Evolutionary conservation across 2,888 invertebrate species (phyloP), one percentile per base, ranked within the genome.

Genomic region (Galeruca laticollis): DNA sequence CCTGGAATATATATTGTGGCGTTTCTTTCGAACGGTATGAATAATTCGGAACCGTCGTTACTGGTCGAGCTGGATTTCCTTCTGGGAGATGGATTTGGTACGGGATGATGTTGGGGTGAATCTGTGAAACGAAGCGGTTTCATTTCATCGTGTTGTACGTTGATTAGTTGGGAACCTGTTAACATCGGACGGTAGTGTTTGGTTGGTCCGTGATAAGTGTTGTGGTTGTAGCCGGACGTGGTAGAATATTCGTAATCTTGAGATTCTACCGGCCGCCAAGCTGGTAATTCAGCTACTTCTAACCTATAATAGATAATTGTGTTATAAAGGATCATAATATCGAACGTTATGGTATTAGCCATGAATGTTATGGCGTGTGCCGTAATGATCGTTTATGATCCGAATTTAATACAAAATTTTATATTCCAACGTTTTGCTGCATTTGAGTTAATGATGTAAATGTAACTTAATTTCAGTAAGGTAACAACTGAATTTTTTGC

Each of bases 161-260:
- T 82, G 64, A 87, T 81, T 31, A 87, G 79, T 76, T 89, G 88
- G 0, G 87, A 87, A 2, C 87, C 88, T 0, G 89, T 88, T 76
- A 90, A 86, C 70, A 89, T 87, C 4, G 92, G 90, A 8, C 94
- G 88, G 79, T 90, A 89, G 81, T 94, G 94, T 72, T 92, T 87
- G 6, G 93, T 90, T 54, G 94, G 94, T 0, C 95, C 97, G 85
- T 96, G 97, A 87, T 96, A 97, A 1, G 96, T 96, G 86, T 96
- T 94, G 84, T 95, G 95, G 49, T 90, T 90, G 83, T 91, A 93
- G 65, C 88, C 87, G 52, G 87, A 88, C 26, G 87, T 86, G 26
- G 88, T 87, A 2, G 87, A 85, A 78, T 90, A 90, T 78, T 90
- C 90, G 75, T 89, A 90, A 69, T 89, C 90, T 72, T 82, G 81